phyloP scores from a whole-genome alignment of 2,888 invertebrate species.

The Dolichomitus sp. region DNA sequence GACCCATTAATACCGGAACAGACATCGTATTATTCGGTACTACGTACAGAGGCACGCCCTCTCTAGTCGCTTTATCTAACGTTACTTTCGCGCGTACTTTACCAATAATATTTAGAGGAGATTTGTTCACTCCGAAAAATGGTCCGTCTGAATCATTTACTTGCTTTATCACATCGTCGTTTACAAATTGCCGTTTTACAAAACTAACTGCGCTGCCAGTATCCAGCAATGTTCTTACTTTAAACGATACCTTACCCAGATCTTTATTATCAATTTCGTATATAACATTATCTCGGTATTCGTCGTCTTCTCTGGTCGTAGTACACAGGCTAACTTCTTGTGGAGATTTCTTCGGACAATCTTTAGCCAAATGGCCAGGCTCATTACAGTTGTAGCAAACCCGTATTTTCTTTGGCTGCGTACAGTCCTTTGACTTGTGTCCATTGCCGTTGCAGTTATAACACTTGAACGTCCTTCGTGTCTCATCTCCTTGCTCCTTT shows the following conservation, averaged over 20 bases:
- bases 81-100: not conserved
- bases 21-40: slow-evolving; percentile 57
- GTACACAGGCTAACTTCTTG: not conserved
- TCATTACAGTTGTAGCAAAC: slow-evolving; percentile 48
- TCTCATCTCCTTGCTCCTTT: slow-evolving; percentile 7
- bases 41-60: slow-evolving; percentile 35
- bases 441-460: slow-evolving; percentile 54
- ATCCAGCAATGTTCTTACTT: slow-evolving; percentile 47
- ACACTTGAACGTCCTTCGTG: slow-evolving; percentile 12
- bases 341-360: slow-evolving; percentile 16
- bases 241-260: slow-evolving; percentile 38
- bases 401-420: slow-evolving; percentile 15
- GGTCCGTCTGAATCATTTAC: not conserved
- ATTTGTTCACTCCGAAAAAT: slow-evolving; percentile 20
- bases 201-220: slow-evolving; percentile 60
- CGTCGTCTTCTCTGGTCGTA: slow-evolving; percentile 23
- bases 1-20: slow-evolving; percentile 32
- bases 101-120: not conserved
- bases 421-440: slow-evolving; percentile 38
- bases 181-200: slow-evolving; percentile 54
- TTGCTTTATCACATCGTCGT: not conserved
- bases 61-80: not conserved
- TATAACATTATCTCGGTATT: slow-evolving; percentile 39
- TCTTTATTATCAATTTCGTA: slow-evolving; percentile 33
- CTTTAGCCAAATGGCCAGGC: slow-evolving; percentile 26